Percentiles rank a stretch among this genome's conserved stretches.
Evolutionary conservation across 2,888 invertebrate species (phyloP).

Genomic region (Nemotelus pantherinus): DNA sequence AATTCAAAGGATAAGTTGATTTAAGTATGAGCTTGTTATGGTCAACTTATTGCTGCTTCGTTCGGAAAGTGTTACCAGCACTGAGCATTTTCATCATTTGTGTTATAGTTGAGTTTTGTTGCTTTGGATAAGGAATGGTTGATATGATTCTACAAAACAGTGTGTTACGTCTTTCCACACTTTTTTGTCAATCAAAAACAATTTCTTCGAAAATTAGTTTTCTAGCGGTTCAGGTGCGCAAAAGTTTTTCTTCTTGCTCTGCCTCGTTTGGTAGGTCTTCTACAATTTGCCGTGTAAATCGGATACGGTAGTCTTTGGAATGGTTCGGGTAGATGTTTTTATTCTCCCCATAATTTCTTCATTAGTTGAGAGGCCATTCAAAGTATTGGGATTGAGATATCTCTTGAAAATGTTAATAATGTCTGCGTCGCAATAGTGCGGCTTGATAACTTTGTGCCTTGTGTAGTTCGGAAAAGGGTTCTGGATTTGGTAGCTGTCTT

Average conservation of each 20-base stretch:
- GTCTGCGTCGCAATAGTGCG: not conserved
- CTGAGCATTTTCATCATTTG: no score
- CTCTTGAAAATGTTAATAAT: slow-evolving; percentile 27
- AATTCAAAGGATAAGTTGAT: no score
- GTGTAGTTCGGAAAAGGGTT: slow-evolving; percentile 22
- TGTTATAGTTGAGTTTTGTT: no score
- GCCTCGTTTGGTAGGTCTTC: slow-evolving; percentile 39
- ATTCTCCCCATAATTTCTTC: slow-evolving; percentile 42
- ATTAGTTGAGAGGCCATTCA: slow-evolving; percentile 39
- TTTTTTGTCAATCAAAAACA: no score
- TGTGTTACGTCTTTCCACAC: no score
- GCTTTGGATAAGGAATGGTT: no score
- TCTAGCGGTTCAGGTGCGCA: no score
- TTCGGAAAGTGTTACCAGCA: no score
- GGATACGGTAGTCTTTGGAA: slow-evolving; percentile 43
- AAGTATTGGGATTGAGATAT: slow-evolving; percentile 22
- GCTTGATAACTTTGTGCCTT: not conserved
- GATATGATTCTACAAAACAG: no score
- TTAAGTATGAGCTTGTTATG: no score
- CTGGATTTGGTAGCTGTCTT: slow-evolving; percentile 9
- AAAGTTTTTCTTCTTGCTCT: slow-evolving; percentile 45
- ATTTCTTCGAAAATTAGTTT: no score
- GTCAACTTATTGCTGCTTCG: no score
- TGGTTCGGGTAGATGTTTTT: slow-evolving; percentile 45
- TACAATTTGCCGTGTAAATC: slow-evolving; percentile 42